phyloP scores from a whole-genome alignment of 2,113 vertebrate genomes.

The Lota lota region DNA sequence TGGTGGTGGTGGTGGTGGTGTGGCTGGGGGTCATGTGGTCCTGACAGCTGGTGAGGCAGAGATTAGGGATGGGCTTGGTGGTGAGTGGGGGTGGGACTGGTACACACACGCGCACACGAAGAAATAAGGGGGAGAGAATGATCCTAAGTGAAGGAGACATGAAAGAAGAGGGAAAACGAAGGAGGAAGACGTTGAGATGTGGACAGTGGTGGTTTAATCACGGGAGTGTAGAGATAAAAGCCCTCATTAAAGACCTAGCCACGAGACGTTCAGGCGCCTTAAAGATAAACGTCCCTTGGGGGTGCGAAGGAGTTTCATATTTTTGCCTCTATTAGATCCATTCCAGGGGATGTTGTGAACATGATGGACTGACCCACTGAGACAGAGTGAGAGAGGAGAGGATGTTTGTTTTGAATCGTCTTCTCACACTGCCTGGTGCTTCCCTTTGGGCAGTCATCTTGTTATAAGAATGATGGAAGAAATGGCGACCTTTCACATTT shows the following conservation, averaged over 20 bases:
- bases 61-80: conserved; percentile 55
- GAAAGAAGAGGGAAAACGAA: not conserved
- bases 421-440: conserved; percentile 14
- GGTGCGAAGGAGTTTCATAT: not conserved
- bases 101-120: not conserved
- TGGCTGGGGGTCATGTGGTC: conserved; percentile 48
- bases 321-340: not conserved
- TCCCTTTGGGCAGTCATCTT: conserved; percentile 18
- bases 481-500: conserved; percentile 36
- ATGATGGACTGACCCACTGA: conserved; percentile 38
- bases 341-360: not conserved
- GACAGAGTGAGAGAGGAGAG: conserved; percentile 24
- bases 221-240: not conserved
- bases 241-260: not conserved
- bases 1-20: conserved; percentile 8
- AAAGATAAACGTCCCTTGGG: conserved; percentile 7
- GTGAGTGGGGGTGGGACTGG: conserved; percentile 37
- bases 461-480: conserved; percentile 24
- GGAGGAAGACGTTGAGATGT: not conserved
- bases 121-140: not conserved
- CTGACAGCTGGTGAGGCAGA: conserved; percentile 67
- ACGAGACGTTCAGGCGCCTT: not conserved
- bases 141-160: not conserved
- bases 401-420: conserved; percentile 26
- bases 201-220: not conserved